Conservation (phyloP, 2,888 invertebrate species). For the Platycheirus albimanus region DNA sequence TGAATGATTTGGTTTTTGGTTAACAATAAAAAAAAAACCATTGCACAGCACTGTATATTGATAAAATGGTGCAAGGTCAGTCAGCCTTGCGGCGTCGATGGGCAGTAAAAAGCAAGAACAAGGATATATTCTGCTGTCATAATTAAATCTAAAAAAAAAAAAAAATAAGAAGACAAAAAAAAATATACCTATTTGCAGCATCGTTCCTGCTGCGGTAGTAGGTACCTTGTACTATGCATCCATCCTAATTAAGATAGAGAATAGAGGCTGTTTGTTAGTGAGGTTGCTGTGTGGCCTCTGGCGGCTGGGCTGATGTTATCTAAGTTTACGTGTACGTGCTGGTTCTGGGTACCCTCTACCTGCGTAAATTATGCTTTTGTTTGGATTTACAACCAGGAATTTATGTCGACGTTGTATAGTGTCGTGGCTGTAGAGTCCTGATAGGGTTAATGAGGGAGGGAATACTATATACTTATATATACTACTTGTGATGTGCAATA, state of each 20-base stretch:
- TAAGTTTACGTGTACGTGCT: conserved; percentile 27
- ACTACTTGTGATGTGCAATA: not conserved
- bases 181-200: conserved; percentile 1
- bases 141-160: conserved; percentile 64
- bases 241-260: conserved; percentile 61
- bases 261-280: conserved; percentile 22
- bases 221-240: conserved; percentile 46
- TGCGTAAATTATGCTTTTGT: conserved; percentile 64
- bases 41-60: conserved; percentile 13
- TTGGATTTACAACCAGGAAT: conserved; percentile 59
- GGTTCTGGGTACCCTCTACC: conserved; percentile 7
- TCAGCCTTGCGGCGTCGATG: conserved; percentile 22
- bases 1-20: too few species aligned
- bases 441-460: conserved; percentile 61
- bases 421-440: not conserved
- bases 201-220: conserved; percentile 33
- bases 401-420: conserved; percentile 35
- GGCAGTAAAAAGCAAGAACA: conserved; percentile 20
- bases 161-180: conserved; percentile 3
- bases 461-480: conserved; percentile 35
- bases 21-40: too few species aligned
- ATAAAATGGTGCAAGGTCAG: conserved; percentile 23
- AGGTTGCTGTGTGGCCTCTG: conserved; percentile 22
- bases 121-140: conserved; percentile 62
- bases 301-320: conserved; percentile 16